Conservation (phyloP, 2,113 vertebrate species). For the Brachyistius frenatus region DNA sequence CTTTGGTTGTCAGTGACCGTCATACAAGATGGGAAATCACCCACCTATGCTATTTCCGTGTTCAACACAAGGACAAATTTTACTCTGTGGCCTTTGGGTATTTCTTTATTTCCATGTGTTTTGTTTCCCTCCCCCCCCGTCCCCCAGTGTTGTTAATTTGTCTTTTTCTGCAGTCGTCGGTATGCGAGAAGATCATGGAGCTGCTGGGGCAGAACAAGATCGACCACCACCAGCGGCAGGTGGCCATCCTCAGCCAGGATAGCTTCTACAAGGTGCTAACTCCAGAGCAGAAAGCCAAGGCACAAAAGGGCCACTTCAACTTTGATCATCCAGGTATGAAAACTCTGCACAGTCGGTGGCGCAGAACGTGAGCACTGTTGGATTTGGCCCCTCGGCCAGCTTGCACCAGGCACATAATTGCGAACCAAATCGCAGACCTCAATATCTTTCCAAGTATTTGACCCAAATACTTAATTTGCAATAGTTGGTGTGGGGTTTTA, state of each 20-base stretch:
- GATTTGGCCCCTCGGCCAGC: not conserved
- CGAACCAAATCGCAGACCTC: not conserved
- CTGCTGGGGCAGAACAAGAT: conserved; percentile 97
- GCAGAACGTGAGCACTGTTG: not conserved
- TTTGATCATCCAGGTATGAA: conserved; percentile 96
- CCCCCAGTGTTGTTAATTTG: too few species aligned
- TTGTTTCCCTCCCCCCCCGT: too few species aligned
- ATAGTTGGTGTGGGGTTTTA: too few species aligned
- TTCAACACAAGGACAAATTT: too few species aligned
- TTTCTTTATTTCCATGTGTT: not conserved
- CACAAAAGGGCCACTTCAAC: conserved; percentile 97
- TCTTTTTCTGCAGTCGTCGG: conserved; percentile 88
- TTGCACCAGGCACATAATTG: too few species aligned
- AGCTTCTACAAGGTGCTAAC: conserved; percentile 97
- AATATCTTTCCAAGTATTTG: too few species aligned
- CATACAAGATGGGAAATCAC: not conserved
- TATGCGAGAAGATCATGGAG: conserved; percentile 97
- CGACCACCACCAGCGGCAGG: conserved; percentile 94
- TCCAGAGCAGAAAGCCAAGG: conserved; percentile 95
- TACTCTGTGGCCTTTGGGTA: too few species aligned
- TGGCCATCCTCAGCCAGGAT: conserved; percentile 98
- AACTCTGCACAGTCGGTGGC: not conserved
- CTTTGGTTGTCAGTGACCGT: not conserved
- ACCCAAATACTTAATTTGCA: too few species aligned
- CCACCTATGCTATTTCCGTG: too few species aligned